phyloP scores from a whole-genome alignment of 2,888 invertebrate species.

The Teleogryllus oceanicus region DNA sequence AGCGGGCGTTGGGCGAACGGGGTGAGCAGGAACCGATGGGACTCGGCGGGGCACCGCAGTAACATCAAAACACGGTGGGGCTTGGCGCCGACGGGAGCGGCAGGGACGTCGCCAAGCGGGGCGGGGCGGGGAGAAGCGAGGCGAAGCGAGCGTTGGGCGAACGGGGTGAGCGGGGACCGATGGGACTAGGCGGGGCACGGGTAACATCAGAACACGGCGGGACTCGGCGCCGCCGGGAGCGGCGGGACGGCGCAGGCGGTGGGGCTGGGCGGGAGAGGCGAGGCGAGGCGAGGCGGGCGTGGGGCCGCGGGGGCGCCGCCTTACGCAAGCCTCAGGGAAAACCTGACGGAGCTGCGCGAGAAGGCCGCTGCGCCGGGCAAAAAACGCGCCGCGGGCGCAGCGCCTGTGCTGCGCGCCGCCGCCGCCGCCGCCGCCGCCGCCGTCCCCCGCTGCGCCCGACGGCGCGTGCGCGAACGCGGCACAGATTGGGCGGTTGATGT shows the following conservation, averaged over 20 bases:
- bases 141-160: no score
- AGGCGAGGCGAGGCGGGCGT: not conserved
- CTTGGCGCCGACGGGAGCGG: not conserved
- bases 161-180: no score
- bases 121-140: no score
- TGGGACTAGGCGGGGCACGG: no score
- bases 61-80: no score
- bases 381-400: conserved; percentile 1
- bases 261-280: not conserved
- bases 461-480: not conserved
- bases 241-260: not conserved
- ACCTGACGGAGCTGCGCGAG: conserved; percentile 7
- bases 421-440: not conserved
- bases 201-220: not conserved
- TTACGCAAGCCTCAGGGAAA: conserved; percentile 18
- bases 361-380: not conserved
- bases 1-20: no score
- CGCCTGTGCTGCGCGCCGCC: not conserved
- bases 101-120: not conserved
- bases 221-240: not conserved
- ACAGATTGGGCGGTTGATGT: not conserved
- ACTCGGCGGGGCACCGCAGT: no score
- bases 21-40: no score
- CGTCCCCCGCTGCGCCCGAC: not conserved
- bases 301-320: not conserved